Conservation (phyloP, 2,113 vertebrate species). For the Otus sunia region DNA sequence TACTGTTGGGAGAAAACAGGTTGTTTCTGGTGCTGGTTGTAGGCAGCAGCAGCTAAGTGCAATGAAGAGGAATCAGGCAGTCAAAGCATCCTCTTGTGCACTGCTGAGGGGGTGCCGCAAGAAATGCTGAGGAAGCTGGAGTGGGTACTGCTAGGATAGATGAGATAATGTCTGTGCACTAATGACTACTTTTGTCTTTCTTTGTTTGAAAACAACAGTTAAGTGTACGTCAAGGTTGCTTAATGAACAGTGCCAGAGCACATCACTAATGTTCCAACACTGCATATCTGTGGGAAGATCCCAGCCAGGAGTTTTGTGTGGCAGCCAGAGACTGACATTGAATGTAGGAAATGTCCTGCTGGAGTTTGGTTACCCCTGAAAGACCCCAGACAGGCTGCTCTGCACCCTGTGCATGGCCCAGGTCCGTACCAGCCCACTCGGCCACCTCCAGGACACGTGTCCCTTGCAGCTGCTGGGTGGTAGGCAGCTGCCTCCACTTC, state of each 20-base stretch:
- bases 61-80: neutral
- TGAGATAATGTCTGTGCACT: neutral
- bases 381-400: neutral
- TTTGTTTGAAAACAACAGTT: neutral
- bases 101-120: neutral
- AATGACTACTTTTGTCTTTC: constrained; percentile 17
- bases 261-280: accelerated
- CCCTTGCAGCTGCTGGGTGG: neutral
- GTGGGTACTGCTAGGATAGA: neutral
- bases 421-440: neutral
- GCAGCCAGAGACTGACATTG: neutral
- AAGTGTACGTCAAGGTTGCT: neutral
- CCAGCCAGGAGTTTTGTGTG: neutral
- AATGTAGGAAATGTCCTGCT: neutral
- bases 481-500: neutral
- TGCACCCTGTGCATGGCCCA: neutral
- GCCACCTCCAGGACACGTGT: accelerated
- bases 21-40: neutral
- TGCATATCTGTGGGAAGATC: neutral
- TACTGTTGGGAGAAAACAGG: neutral
- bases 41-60: neutral
- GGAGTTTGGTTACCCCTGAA: neutral
- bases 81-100: neutral
- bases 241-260: neutral
- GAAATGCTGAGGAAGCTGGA: neutral